Conservation (phyloP, 2,797 vertebrate genomes). For the Eidolon dupreanum region DNA sequence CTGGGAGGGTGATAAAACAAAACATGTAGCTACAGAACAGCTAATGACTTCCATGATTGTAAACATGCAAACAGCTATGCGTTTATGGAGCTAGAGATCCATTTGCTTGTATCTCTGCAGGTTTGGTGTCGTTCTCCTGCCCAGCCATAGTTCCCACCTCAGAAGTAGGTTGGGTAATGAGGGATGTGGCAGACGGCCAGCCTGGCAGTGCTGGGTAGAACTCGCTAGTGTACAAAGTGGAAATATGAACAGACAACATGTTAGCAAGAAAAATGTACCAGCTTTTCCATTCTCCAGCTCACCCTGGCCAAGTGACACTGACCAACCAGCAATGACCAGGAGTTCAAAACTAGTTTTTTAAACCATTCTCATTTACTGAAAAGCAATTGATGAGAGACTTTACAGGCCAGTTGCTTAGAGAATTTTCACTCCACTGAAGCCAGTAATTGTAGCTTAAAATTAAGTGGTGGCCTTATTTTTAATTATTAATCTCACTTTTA, state of each 20-base stretch:
- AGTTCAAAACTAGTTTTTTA: neutral
- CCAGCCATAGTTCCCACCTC: neutral
- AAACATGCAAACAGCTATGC: neutral
- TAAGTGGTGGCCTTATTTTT: slow-evolving; percentile 19
- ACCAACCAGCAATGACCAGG: neutral
- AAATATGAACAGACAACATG: neutral
- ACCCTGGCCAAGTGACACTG: neutral
- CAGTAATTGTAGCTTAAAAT: neutral
- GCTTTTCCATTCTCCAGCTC: neutral
- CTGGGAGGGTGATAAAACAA: neutral
- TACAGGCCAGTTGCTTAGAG: neutral
- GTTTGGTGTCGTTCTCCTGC: neutral
- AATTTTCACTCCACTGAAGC: slow-evolving; percentile 27
- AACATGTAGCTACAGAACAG: neutral
- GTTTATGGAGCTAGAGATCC: neutral
- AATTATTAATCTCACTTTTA: slow-evolving; percentile 46
- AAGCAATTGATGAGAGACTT: neutral
- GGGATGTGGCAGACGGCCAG: neutral
- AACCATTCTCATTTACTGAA: neutral
- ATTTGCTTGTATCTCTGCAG: neutral
- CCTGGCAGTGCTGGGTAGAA: neutral
- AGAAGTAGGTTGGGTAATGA: neutral
- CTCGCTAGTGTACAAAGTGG: neutral
- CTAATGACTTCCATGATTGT: neutral
- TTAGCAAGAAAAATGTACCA: neutral